These are phyloP conservation scores for Gorsachius goisagi DNA, from an alignment of 2,113 vertebrate species.

Conservation along the genomic window DNA sequence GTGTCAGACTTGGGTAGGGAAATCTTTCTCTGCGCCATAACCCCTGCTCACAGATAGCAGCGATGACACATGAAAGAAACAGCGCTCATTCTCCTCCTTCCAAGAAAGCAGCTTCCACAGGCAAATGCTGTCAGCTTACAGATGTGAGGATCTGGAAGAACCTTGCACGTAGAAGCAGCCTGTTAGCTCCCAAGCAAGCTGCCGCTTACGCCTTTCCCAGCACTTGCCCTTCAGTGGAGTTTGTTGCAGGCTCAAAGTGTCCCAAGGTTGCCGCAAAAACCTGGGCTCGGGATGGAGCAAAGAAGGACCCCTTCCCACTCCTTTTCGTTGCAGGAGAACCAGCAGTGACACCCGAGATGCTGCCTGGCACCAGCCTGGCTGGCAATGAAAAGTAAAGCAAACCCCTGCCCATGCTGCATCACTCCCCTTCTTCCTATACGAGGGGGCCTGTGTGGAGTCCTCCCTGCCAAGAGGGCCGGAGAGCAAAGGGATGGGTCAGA, in stretches of 20 bases:
- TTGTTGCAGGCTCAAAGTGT: neutral
- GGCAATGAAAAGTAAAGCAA: neutral
- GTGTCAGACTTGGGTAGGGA: neutral
- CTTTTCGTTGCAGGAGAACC: neutral
- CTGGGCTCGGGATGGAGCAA: neutral
- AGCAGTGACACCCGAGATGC: rapidly evolving
- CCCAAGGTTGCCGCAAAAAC: neutral
- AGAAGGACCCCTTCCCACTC: neutral
- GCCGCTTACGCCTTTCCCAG: neutral
- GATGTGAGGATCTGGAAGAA: neutral
- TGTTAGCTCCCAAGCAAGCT: neutral
- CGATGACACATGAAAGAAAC: neutral
- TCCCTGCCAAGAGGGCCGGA: neutral
- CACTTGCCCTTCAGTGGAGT: neutral
- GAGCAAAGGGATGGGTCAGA: neutral
- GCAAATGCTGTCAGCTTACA: neutral
- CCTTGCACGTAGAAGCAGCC: neutral
- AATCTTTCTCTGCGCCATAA: neutral
- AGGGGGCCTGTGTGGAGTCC: rapidly evolving
- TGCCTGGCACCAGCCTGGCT: neutral
- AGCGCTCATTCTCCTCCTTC: neutral
- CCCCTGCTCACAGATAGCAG: neutral
- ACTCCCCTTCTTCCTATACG: rapidly evolving
- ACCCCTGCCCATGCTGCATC: rapidly evolving
- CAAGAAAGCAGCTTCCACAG: neutral